Percentiles rank a stretch among this genome's conserved stretches.
phyloP scores from a whole-genome alignment of 2,113 vertebrate species.

The Chaetura pelagica region DNA sequence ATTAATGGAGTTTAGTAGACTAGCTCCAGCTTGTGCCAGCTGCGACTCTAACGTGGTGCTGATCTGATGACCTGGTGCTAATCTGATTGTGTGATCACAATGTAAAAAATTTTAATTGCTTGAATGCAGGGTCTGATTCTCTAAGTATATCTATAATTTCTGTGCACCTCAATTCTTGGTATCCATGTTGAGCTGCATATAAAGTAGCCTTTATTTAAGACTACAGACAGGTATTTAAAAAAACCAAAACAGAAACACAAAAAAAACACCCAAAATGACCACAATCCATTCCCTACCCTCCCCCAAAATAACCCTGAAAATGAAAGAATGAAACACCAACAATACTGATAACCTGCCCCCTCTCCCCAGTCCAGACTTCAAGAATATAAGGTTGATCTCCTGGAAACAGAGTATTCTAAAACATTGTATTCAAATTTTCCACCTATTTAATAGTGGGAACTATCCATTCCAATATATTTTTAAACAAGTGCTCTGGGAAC shows the following conservation, averaged over 20 bases:
- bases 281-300: background rate
- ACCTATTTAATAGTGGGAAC: background rate
- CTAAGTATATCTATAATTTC: background rate
- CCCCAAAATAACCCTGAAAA: background rate
- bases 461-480: constrained; percentile 8
- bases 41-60: background rate
- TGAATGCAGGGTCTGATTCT: background rate
- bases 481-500: constrained; percentile 1
- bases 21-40: background rate
- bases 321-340: background rate
- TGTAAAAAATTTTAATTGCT: background rate
- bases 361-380: background rate
- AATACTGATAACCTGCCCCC: background rate
- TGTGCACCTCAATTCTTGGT: background rate
- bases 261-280: too few species aligned
- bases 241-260: background rate
- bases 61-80: background rate
- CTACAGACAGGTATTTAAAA: background rate
- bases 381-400: background rate
- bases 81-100: background rate
- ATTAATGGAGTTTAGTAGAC: background rate
- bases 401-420: background rate
- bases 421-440: background rate
- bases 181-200: background rate
- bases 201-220: background rate